Evolutionary conservation across 1,140 invertebrate species (phyloP).

Genomic region (Nixonia krombeini): DNA sequence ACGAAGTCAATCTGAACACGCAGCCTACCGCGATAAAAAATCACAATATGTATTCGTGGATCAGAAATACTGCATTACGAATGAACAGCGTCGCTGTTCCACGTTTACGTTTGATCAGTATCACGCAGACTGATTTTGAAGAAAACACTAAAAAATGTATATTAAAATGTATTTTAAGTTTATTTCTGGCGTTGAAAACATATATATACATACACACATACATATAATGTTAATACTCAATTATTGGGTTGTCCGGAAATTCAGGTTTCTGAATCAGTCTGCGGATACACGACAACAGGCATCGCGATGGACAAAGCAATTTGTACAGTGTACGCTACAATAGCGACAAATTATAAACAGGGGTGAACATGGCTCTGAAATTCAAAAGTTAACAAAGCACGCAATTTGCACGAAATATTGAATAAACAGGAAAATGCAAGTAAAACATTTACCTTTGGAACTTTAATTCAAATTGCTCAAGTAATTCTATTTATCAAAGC

Average conservation of each 20-base stretch:
- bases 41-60: neutral
- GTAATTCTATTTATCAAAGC: too few relatives aligned
- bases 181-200: too few relatives aligned
- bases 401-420: too few relatives aligned
- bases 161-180: neutral
- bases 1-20: conserved; percentile 40
- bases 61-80: neutral
- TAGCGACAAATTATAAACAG: too few relatives aligned
- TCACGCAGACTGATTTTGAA: conserved; percentile 43
- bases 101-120: conserved; percentile 24
- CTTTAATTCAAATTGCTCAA: too few relatives aligned
- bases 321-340: conserved; percentile 19
- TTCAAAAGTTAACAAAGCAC: too few relatives aligned
- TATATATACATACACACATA: too few relatives aligned
- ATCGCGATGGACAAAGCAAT: conserved; percentile 38
- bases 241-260: too few relatives aligned
- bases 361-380: too few relatives aligned
- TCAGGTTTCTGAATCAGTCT: neutral
- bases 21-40: conserved; percentile 48
- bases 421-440: too few relatives aligned
- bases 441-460: too few relatives aligned
- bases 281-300: conserved; percentile 42
- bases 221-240: too few relatives aligned
- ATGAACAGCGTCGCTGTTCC: conserved; percentile 16
- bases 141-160: conserved; percentile 18